Conservation (phyloP, 2,113 vertebrate species). For the Naja naja region DNA sequence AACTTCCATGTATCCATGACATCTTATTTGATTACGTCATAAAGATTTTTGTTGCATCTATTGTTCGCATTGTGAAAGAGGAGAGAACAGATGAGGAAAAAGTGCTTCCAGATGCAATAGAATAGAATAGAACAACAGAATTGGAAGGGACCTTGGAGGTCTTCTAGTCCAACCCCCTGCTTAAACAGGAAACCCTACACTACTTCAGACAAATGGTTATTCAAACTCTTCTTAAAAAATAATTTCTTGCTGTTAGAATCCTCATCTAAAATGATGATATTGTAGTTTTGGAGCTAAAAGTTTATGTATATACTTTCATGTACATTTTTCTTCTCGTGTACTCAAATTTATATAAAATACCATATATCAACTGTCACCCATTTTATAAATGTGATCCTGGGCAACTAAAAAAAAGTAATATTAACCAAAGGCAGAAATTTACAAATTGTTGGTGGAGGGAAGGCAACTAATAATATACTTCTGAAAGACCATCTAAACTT, state of each 20-base stretch:
- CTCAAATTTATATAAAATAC: background rate
- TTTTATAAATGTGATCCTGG: background rate
- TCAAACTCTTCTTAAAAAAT: background rate
- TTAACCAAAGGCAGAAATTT: background rate
- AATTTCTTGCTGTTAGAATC: background rate
- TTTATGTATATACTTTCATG: background rate
- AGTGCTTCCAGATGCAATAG: background rate
- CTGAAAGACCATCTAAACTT: background rate
- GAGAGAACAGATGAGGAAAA: too few relatives aligned
- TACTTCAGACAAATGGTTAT: too few relatives aligned
- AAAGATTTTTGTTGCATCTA: background rate
- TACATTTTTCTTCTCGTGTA: background rate
- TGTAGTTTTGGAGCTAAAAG: background rate
- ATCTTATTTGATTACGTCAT: background rate
- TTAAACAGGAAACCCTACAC: too few relatives aligned
- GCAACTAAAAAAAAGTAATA: background rate
- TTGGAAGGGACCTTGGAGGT: too few relatives aligned
- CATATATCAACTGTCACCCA: background rate
- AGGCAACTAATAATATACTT: background rate
- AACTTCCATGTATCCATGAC: background rate
- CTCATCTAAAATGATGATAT: background rate
- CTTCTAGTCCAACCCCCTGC: too few relatives aligned
- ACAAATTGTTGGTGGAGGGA: background rate
- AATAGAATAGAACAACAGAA: too few relatives aligned
- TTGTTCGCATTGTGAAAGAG: background rate